Evolutionary conservation across 2,113 vertebrate genomes (phyloP), one percentile per base, ranked within the genome.

Genomic region (Bostrychus sinensis): DNA sequence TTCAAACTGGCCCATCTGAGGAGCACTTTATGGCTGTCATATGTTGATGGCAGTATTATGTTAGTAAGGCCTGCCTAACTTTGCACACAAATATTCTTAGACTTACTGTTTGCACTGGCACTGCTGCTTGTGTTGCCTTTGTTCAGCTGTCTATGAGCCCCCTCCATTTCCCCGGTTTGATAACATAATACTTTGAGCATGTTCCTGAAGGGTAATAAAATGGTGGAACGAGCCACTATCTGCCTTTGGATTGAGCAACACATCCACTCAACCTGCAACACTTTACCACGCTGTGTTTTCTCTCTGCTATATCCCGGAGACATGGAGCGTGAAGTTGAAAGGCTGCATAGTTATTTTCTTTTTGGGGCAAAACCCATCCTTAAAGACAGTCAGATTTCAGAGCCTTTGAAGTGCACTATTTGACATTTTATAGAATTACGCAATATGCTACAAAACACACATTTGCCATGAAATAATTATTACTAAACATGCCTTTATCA

Each of bases 101-200:
- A 48, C 45, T 70, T 77, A 75, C 70, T 89, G 88, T 89, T 91
- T 91, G 82, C 82, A 80, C 87, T 89, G 85, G 84, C 85, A 87
- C 81, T 88, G 88, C 83, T 85, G 86, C 80, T 87, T 83, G 77
- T 62, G 16, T 76, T 78, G 82, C 84, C 86, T 89, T 89, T 86
- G 85, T 86, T 86, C 83, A 88, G 85, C 88, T 84, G 86, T 83
- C 72, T 61, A 70, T 59, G 37, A 37, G 11, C 66, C 78, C 75
- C 77, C 83, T 83, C 75, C 85, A 75, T 78, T 76, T 66, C 78
- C 76, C 1, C 75, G 77, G 60, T 83, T 82, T 89, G 81, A 88
- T 86, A 88, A 81, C 84, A 81, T 84, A 88, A 90, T 84, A 88
- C 81, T 75, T 75, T 26, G 72, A 81, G 78, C 66, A 66, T 80